Percentiles rank a stretch among this genome's conserved stretches.
Conservation (phyloP, 2,113 vertebrate genomes). For the Paramisgurnus dabryanus region DNA sequence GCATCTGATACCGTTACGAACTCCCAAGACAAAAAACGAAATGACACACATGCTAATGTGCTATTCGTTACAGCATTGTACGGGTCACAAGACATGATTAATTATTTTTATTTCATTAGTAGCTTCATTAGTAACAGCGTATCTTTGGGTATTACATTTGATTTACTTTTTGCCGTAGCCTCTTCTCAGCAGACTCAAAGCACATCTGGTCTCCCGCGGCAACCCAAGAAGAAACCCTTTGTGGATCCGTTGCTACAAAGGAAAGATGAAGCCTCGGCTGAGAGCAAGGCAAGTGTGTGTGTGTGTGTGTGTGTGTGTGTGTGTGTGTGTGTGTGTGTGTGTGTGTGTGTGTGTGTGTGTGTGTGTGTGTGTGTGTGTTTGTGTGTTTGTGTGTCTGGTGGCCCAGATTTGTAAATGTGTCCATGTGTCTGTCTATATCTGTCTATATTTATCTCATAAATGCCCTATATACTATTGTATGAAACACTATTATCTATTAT, state of each 20-base stretch:
- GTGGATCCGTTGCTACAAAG: slow-evolving; percentile 81
- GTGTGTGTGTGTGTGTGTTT: slow-evolving; percentile 33
- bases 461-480: not conserved
- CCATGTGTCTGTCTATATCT: not conserved
- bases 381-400: not conserved
- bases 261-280: slow-evolving; percentile 77
- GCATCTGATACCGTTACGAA: no score
- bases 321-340: slow-evolving; percentile 3
- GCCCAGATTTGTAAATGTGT: not conserved
- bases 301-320: slow-evolving; percentile 31
- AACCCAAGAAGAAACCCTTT: slow-evolving; percentile 70
- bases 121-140: no score
- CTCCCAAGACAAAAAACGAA: no score
- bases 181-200: slow-evolving; percentile 72
- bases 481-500: not conserved
- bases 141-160: not conserved
- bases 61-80: no score
- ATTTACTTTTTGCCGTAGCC: slow-evolving; percentile 65
- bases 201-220: slow-evolving; percentile 67
- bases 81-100: no score
- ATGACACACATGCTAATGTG: no score
- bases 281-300: slow-evolving; percentile 50
- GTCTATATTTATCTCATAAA: not conserved
- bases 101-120: no score
- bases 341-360: slow-evolving; percentile 9